Evolutionary conservation across 1,140 invertebrate species (phyloP), one percentile per base, ranked within the genome.

Genomic region (Lethocerus indicus): DNA sequence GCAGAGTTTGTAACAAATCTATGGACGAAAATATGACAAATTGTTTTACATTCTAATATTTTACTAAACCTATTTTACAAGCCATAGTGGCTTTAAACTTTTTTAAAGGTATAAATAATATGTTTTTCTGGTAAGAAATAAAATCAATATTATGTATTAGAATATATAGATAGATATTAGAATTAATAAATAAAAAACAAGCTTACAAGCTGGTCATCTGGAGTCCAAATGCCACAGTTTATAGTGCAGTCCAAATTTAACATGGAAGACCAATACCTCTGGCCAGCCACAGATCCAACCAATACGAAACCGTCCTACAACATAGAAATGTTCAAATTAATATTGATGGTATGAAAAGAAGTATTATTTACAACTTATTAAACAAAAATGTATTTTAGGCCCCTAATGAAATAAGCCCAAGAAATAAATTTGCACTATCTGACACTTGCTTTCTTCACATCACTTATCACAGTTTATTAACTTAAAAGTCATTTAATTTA

Each of bases 251-350:
- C 87, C 49, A 95, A 69, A 59, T 92, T 92, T 25, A 97, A 69
- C 83, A 95, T 93, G 18, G 92, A 93, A 4, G 92, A 96, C 94
- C 94, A 98, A 65, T 97, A 96, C 0, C 94, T 71, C 64, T 97
- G 93, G 0, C 94, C 94, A 3, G 87, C 89, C 44, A 97, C 92
- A 0, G 91, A 96, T 0, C 92, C 92, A 1, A 96, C 92, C 49
- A 96, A 64, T 3, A 96, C 90, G 67, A 96, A 96, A 1, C 91
- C 90, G 69, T 96, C 91, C 77, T 85, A 54, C 12, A 57, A 52
- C 25, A 37, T 14, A 36, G 24, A 42, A 9, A 21, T 44, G 13
- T 6, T 42, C 14, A 47, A 36, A 44, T 13, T 9, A 40, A 16
- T 40, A 16, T 40, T 12, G 7, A 32, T 9, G 9, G 9, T 32